Evolutionary conservation across 2,113 vertebrate species (phyloP).

Genomic region (Dicentrarchus labrax): DNA sequence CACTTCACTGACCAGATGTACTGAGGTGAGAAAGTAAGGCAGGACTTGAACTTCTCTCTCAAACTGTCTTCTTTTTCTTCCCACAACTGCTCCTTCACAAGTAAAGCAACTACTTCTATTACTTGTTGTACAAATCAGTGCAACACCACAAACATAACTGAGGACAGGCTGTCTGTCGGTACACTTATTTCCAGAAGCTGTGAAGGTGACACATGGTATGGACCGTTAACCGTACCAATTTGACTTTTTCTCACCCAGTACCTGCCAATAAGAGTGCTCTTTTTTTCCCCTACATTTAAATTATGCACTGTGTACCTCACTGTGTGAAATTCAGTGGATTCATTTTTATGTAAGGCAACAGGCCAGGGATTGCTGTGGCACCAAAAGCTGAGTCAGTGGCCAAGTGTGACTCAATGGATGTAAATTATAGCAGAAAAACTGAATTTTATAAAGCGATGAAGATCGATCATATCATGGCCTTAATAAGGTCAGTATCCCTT

Average conservation of each 20-base stretch:
- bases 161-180: neutral
- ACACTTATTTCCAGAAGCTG: neutral
- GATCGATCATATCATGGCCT: neutral
- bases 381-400: neutral
- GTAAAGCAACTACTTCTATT: neutral
- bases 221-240: neutral
- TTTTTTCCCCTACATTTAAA: neutral
- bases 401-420: slow-evolving; percentile 8
- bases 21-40: neutral
- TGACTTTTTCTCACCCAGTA: too few species aligned
- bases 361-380: neutral
- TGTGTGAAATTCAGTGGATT: neutral
- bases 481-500: neutral
- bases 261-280: too few species aligned
- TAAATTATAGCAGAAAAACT: slow-evolving; percentile 7
- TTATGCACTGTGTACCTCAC: neutral
- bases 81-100: neutral
- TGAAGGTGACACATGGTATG: neutral
- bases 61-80: neutral
- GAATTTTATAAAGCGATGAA: slow-evolving; percentile 2
- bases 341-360: neutral
- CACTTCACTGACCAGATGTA: neutral
- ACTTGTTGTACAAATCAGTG: neutral
- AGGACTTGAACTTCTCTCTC: neutral
- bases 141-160: neutral